These are phyloP conservation scores for Cerastoderma edule DNA, from an alignment of 2,888 invertebrate species.

Conservation along the genomic window DNA sequence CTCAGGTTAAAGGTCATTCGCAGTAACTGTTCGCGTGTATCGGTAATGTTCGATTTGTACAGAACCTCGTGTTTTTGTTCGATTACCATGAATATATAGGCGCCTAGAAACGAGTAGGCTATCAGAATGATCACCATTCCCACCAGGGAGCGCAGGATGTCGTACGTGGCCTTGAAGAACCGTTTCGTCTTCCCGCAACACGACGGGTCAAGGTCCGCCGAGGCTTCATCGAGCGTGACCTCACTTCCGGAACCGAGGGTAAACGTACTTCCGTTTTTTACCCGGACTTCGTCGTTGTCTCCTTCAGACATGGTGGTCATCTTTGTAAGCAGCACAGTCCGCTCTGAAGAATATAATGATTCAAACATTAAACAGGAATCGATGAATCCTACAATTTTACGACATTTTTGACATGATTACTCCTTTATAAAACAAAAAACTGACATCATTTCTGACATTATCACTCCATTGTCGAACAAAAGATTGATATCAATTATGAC, in stretches of 20 bases:
- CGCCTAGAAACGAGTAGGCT: constrained; percentile 92
- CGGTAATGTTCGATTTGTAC: constrained; percentile 92
- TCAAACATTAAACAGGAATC: too few species aligned
- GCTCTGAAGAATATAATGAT: constrained; percentile 54
- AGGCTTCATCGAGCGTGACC: constrained; percentile 21
- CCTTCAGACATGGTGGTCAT: constrained; percentile 45
- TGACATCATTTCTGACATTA: too few species aligned
- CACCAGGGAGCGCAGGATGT: constrained; percentile 80
- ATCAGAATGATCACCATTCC: constrained; percentile 91
- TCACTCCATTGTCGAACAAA: too few species aligned
- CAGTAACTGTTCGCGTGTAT: constrained; percentile 90
- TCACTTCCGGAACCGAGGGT: constrained; percentile 21
- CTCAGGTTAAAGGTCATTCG: constrained; percentile 75
- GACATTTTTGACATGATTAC: too few species aligned
- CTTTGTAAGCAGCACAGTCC: constrained; percentile 37
- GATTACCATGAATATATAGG: constrained; percentile 90
- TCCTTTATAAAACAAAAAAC: too few species aligned
- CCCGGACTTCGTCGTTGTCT: background rate
- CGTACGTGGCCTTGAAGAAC: constrained; percentile 42
- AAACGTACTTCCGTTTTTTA: constrained; percentile 19
- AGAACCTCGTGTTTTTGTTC: constrained; percentile 88
- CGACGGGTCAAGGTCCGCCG: constrained; percentile 37
- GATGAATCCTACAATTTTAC: too few species aligned
- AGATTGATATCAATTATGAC: too few species aligned
- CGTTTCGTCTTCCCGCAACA: constrained; percentile 48